Evolutionary conservation across 2,888 invertebrate species (phyloP).

Genomic region (Fragum whitleyi): DNA sequence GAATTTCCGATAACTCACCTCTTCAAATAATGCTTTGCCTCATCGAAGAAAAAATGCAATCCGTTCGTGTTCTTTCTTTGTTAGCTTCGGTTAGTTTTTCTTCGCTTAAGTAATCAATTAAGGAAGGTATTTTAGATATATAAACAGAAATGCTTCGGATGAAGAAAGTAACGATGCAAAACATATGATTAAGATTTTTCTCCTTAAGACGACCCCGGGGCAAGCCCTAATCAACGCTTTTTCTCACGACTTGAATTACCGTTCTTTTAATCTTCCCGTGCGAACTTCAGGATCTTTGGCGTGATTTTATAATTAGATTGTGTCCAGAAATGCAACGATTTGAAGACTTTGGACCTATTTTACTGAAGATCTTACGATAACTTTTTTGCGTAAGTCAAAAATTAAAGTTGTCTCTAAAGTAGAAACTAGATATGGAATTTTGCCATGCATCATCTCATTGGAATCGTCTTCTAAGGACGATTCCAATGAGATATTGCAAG

Average conservation of each 20-base stretch:
- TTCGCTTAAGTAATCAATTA: conserved; percentile 21
- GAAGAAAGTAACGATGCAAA: conserved; percentile 18
- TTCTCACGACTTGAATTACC: conserved; percentile 6
- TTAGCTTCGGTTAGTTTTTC: not conserved
- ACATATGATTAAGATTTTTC: conserved; percentile 16
- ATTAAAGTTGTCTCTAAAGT: no score
- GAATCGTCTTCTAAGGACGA: no score
- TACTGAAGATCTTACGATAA: no score
- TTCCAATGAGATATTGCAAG: no score
- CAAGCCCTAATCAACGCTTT: not conserved
- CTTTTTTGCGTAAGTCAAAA: no score
- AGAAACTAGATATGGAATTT: no score
- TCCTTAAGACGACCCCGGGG: not conserved
- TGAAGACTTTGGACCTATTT: no score
- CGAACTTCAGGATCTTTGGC: not conserved
- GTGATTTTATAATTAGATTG: no score
- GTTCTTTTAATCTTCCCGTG: not conserved
- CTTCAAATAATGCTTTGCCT: no score
- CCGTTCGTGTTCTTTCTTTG: conserved; percentile 4
- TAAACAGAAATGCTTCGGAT: conserved; percentile 14
- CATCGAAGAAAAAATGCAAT: not conserved
- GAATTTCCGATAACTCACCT: no score
- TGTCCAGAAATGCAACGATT: no score
- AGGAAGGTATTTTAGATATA: conserved; percentile 14
- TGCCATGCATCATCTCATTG: no score